Percentiles rank a stretch among this genome's conserved stretches.
phyloP scores from a whole-genome alignment of 37 sponge, comb jelly and placozoan genomes.

The Theonella swinhoei region DNA sequence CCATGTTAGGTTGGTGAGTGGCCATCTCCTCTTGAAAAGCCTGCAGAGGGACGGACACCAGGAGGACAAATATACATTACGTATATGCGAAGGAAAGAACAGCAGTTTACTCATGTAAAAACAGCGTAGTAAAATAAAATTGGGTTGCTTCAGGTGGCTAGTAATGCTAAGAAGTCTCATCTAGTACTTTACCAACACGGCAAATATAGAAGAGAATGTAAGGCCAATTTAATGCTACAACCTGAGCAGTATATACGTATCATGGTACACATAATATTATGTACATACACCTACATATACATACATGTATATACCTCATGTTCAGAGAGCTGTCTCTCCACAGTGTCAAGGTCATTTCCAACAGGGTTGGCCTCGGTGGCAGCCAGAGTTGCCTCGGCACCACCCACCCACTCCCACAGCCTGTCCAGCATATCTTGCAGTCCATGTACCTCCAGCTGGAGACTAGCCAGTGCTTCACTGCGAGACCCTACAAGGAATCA shows the following conservation, averaged over 20 bases:
- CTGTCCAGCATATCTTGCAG: slow-evolving; percentile 83
- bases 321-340: slow-evolving; percentile 70
- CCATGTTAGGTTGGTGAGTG: slow-evolving; percentile 78
- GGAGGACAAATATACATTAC: not conserved
- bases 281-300: too few species aligned
- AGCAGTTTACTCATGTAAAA: too few species aligned
- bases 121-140: too few species aligned
- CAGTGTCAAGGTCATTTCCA: slow-evolving; percentile 60
- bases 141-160: not conserved
- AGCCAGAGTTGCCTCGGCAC: slow-evolving; percentile 71
- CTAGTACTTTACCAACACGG: too few species aligned
- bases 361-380: slow-evolving; percentile 67
- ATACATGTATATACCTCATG: too few species aligned
- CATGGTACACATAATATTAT: too few species aligned
- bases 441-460: slow-evolving; percentile 70
- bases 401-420: slow-evolving; percentile 77
- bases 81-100: not conserved
- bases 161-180: too few species aligned
- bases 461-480: slow-evolving; percentile 63
- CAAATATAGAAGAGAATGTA: too few species aligned
- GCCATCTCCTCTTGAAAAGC: slow-evolving; percentile 83
- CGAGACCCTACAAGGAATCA: slow-evolving; percentile 28
- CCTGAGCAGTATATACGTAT: too few species aligned
- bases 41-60: too few species aligned
- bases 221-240: too few species aligned